Base-by-base conservation (phyloP, 2,797 vertebrate genomes). In the Merluccius polli region DNA sequence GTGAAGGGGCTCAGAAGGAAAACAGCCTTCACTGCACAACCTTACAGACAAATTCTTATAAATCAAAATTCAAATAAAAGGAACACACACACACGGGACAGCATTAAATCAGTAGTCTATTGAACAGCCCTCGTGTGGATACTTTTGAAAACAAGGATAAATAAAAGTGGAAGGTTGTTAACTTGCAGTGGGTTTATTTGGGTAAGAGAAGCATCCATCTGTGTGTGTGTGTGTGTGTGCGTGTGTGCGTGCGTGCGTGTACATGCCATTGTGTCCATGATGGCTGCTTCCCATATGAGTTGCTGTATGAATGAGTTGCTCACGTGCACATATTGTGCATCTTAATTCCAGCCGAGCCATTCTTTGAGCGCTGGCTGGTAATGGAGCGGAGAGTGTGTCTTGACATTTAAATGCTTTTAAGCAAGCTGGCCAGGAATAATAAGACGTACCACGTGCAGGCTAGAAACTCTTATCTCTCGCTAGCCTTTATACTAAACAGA, bases 1-100 rank as follows among this genome's bases (percentile, higher is more conserved):
- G 79, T 79, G 75, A 77, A 80, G 35, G 82, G 78, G 9, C 36
- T 79, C 77, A 36, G 33, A 81, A 83, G 82, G 87, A 86, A 86
- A 77, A 84, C 10, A 0, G 3, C 44, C 76, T 36, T 63, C 27
- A 9, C 41, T 71, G 52, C 36, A 41, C 63, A 68, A 35, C 67
- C 48, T 32, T 31, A 67, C 77, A 71, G 76, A 63, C 59, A 31
- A 71, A 73, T 59, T 76, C n/a, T n/a, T n/a, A n/a, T n/a, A n/a
- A n/a, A n/a, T n/a, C n/a, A n/a, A n/a, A n/a, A n/a, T 10, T 36
- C 9, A 59, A 30, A 13, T 32, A 73, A 32, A 27, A 73, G 73
- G 72, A 35, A 79, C 38, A 75, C 75, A 70, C 69, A 72, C 24
- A 44, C 41, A 44, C 41, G 9, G 36, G 10, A 38, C 8, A 12